Base-by-base conservation (phyloP, 2,113 vertebrate species). In the Hucho hucho region DNA sequence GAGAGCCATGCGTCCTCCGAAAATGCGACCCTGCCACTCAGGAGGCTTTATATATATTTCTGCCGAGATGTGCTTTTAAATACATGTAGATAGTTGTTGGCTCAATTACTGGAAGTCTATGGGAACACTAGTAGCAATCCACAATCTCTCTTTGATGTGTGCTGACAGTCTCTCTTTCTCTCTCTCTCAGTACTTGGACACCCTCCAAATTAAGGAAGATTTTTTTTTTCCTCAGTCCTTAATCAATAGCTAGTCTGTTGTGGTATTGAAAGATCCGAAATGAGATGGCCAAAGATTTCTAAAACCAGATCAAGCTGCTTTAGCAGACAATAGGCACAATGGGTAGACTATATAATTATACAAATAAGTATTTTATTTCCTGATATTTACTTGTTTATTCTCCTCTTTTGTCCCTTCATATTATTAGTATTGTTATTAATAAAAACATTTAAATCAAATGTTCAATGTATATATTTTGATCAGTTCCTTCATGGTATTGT, bases 101-200 rank as follows among this genome's bases (percentile, higher is more conserved):
- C 37, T 43, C 9, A 43, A 43, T 43, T 43, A 43, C 37, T 43
- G 2, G 37, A 43, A 11, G 9, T 43, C 37, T 43, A 43, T 43
- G 37, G 37, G 37, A 43, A 43, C 37, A 3, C 37, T 11, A 43
- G 37, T 11, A 43, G 37, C 37, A 9, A 37, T 37, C 37, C 37
- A 37, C 32, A 43, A 9, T 43, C 37, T 43, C 9, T 26, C 22
- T n/a, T 37, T 32, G 6, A 7, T 53, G 53, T 72, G 70, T 56
- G 28, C 68, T 22, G 68, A 24, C 68, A 70, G n/a, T 49, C 72
- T 49, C 5, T 65, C 37, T 43, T 9, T 37, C 32, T 37, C 9
- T 37, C 70, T 71, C 53, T 70, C 69, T 43, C 69, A 70, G 79
- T 59, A 32, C 24, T 68, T 37, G 26, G 68, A 70, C n/a, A 46